Percentiles rank a stretch among this genome's conserved stretches.
Evolutionary conservation across 92 coral and sea anemone genomes (phyloP).

Genomic region (Parazoanthus swiftii): DNA sequence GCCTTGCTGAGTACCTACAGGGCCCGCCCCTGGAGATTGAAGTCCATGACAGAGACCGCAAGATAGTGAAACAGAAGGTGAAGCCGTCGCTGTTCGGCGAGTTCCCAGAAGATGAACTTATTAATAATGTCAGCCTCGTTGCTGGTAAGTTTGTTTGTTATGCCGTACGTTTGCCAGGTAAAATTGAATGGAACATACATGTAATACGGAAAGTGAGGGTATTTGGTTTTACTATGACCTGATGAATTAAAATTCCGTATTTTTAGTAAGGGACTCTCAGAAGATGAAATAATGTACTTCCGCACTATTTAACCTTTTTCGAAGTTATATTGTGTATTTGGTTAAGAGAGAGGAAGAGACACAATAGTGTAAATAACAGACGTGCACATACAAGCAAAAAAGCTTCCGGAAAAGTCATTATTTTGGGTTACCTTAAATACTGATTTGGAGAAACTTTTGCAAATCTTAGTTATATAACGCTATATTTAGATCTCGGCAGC

Average conservation of each 20-base stretch:
- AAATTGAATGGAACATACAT: neutral
- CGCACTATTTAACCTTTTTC: neutral
- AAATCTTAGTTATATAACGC: too few species aligned
- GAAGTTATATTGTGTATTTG: too few species aligned
- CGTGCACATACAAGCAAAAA: too few species aligned
- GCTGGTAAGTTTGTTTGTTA: conserved; percentile 65
- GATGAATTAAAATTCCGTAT: neutral
- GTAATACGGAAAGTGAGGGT: too few species aligned
- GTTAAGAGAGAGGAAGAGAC: too few species aligned
- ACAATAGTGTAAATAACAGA: too few species aligned
- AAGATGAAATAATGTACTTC: neutral
- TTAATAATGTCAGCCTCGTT: conserved; percentile 85
- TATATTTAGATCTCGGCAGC: too few species aligned
- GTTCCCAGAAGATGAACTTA: conserved; percentile 93
- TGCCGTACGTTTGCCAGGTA: neutral
- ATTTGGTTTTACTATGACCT: too few species aligned
- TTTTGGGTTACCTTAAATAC: too few species aligned
- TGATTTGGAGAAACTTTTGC: too few species aligned
- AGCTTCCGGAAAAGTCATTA: too few species aligned
- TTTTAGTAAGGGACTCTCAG: neutral
- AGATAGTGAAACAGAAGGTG: conserved; percentile 63
- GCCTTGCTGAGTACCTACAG: conserved; percentile 81
- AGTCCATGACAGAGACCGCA: conserved; percentile 92
- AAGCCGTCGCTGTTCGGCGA: conserved; percentile 92
- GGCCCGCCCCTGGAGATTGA: conserved; percentile 92